Base-by-base conservation (phyloP, 2,888 invertebrate genomes). In the Sipha maydis region DNA sequence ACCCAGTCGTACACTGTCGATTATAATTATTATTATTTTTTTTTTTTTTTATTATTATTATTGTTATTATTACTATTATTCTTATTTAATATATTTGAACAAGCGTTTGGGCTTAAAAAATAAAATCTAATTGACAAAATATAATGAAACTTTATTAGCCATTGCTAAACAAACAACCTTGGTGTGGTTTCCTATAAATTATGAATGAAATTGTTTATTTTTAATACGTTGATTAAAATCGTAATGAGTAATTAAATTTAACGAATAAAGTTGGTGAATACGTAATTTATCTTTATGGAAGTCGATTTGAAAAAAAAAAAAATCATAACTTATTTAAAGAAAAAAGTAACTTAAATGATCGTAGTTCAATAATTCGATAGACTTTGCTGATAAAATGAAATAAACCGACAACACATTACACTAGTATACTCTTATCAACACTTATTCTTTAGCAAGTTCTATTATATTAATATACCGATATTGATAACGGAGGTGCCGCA, bases 191-290 rank as follows among this genome's bases (percentile, higher is more conserved):
- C 84, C 28, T 61, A 56, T 75, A 38, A 83, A 83, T n/a, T 75
- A 75, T 76, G 84, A 84, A 84, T 84, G 75, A 61, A 84, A 84
- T 84, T 61, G 61, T 76, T 84, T 84, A 75, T 56, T 75, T 83
- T 83, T 75, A 73, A 83, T 54, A 34, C 8, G 19, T 21, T 54
- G 71, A 83, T 83, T 83, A 73, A 83, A 71, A 48, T 48, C 14
- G 31, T 80, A 25, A n/a, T 76, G 80, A 67, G 67, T 69, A 78
- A 83, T 83, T 54, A 54, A 83, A 71, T 67, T n/a, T 80, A 38
- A 28, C 28, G 79, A 79, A 34, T 28, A 69, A 28, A 80, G 14
- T 11, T n/a, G 25, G n/a, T 31, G n/a, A 28, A 31, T 31, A 31
- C 28, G 14, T 67, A 31, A 80, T 11, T 48, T 48, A 48, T 48